Conservation (phyloP, 1,140 invertebrate species). For the Spodoptera frugiperda region DNA sequence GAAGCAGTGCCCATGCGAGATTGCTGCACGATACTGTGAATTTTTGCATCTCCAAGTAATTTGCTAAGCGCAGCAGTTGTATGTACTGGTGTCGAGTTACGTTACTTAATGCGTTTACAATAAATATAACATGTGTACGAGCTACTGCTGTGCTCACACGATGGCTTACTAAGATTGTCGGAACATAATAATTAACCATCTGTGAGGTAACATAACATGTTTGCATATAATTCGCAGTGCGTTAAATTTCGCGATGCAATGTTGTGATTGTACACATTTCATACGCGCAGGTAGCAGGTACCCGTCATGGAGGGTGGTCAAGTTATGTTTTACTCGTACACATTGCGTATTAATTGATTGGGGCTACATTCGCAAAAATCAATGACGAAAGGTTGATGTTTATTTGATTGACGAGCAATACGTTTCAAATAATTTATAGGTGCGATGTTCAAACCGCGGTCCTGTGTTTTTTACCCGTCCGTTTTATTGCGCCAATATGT, state of each 20-base stretch:
- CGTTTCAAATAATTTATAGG: conserved; percentile 47
- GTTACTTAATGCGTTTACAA: conserved; percentile 43
- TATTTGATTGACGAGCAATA: conserved; percentile 50
- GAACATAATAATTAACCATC: conserved; percentile 49
- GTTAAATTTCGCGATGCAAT: conserved; percentile 38
- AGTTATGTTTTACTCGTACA: conserved; percentile 17
- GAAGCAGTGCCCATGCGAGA: conserved; percentile 1
- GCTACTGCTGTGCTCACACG: conserved; percentile 30
- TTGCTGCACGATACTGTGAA: conserved; percentile 18
- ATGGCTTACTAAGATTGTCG: conserved; percentile 54
- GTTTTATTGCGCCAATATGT: conserved; percentile 13
- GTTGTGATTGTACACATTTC: conserved; percentile 31
- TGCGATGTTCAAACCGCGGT: conserved; percentile 30
- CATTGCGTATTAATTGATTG: conserved; percentile 26
- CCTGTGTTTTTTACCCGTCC: conserved; percentile 16
- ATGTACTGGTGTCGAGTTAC: conserved; percentile 16
- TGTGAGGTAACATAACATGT: conserved; percentile 43
- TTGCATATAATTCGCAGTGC: conserved; percentile 26
- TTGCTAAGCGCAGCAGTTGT: not conserved
- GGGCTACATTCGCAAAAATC: conserved; percentile 33
- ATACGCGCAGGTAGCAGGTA: not conserved
- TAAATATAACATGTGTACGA: conserved; percentile 33
- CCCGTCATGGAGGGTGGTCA: conserved; percentile 43
- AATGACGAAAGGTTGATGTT: conserved; percentile 49
- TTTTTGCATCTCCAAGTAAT: conserved; percentile 21